Base-by-base conservation (phyloP, 30 jellyfish, hydroid and myxozoan species). In the Hydra vulgaris region DNA sequence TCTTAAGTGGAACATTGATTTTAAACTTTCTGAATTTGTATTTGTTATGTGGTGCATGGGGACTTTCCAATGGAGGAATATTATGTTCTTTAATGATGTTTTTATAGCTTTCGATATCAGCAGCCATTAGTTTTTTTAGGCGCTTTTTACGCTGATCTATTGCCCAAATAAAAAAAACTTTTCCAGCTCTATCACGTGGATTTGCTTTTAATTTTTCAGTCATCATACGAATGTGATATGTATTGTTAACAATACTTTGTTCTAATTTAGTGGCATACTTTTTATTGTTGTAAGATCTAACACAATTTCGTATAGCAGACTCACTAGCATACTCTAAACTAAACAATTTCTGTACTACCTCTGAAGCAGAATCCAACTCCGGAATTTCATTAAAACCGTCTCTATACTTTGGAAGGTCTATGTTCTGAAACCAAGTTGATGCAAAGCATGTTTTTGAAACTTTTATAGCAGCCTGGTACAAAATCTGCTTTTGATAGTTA, bases 81-180 rank as follows among this genome's bases (percentile, higher is more conserved):
- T 80, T 79, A 21, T 81, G 85, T 76, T 87, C 95, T 69, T 87
- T 81, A 12, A 92, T 83, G 21, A 84, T 71, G 56, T 84, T 82
- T n/a, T 66, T 24, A 74, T 92, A 92, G 74, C 85, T 83, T 25
- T 92, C 83, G 19, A 79, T 54, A 27, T 84, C 89, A 7, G 53
- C 85, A 23, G 69, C 68, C 67, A 76, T 76, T 27, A 92, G 80
- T 75, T 82, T 81, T 77, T 82, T 87, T 78, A 92, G 25, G 12
- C 82, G 78, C 83, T 87, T 87, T 40, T 92, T 92, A 23, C 98
- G 82, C 73, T 87, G 96, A 71, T 92, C 98, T 53, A 92, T 84
- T 70, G 86, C 70, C 96, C 95, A 92, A 21, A 92, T 92, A 79
- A 85, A 87, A 27, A 84, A 84, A 26, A 83, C 95, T 77, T 92